Percentiles rank a stretch among this genome's conserved stretches.
phyloP scores from a whole-genome alignment of 2,797 vertebrate species.

The Anomalospiza imberbis region DNA sequence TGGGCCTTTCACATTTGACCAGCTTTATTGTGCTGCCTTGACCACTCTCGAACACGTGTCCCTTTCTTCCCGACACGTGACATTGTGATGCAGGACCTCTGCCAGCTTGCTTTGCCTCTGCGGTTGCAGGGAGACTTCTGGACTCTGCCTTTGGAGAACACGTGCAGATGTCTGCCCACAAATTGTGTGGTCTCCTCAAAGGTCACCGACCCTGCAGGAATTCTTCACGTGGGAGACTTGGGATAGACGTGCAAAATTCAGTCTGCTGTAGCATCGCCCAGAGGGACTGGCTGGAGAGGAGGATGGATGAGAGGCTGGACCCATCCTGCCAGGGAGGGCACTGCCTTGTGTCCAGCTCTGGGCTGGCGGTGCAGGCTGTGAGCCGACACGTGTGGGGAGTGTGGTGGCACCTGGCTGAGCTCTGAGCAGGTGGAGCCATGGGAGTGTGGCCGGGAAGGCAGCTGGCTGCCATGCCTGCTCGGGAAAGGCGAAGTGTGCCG shows the following conservation, averaged over 20 bases:
- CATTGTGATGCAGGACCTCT: background rate
- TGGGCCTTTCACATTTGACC: background rate
- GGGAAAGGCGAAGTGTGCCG: background rate
- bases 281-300: background rate
- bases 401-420: background rate
- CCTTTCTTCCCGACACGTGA: rapidly evolving
- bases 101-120: background rate
- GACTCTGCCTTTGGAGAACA: background rate
- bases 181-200: background rate
- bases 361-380: background rate
- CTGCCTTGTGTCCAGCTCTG: background rate
- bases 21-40: background rate
- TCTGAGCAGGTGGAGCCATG: background rate
- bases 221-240: background rate
- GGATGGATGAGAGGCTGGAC: background rate
- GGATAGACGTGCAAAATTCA: background rate
- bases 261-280: background rate
- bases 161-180: background rate
- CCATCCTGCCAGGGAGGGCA: background rate
- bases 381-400: background rate
- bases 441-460: background rate
- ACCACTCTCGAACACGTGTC: too few relatives aligned
- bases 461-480: rapidly evolving
- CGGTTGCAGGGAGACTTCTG: background rate
- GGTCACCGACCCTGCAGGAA: background rate